phyloP scores from a whole-genome alignment of 2,113 vertebrate genomes.

The Pimephales promelas region DNA sequence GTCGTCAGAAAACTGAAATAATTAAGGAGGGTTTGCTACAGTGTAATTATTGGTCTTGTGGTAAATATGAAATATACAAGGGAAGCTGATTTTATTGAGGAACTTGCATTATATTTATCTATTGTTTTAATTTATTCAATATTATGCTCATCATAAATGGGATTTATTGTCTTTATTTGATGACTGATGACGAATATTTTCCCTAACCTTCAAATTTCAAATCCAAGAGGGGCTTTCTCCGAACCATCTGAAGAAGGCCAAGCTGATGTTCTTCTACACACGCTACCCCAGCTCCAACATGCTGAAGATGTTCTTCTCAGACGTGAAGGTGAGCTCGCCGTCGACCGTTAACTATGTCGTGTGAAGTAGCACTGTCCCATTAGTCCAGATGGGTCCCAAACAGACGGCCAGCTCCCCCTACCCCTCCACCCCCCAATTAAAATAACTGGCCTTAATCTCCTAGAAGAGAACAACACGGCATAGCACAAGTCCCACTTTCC shows the following conservation, averaged over 20 bases:
- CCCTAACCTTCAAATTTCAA: slow-evolving; percentile 80
- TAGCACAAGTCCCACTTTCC: slow-evolving; percentile 64
- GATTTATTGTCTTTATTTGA: not conserved
- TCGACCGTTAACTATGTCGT: slow-evolving; percentile 44
- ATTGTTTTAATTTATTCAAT: not conserved
- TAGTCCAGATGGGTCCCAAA: slow-evolving; percentile 68
- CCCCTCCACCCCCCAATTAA: slow-evolving; percentile 70
- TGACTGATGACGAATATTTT: slow-evolving; percentile 64
- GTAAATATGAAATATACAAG: not conserved
- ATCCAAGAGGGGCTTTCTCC: slow-evolving; percentile 97
- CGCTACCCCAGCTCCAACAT: slow-evolving; percentile 99
- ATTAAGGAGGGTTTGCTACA: not conserved
- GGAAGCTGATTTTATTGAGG: not conserved
- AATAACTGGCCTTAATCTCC: slow-evolving; percentile 76
- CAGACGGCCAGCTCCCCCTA: slow-evolving; percentile 70
- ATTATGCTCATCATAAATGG: not conserved
- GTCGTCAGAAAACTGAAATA: not conserved
- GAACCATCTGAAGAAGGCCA: slow-evolving; percentile 99
- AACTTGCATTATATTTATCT: slow-evolving; percentile 15
- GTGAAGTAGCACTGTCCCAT: slow-evolving; percentile 47
- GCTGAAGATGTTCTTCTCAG: slow-evolving; percentile 99
- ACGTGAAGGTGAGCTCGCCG: slow-evolving; percentile 90
- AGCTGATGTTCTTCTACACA: slow-evolving; percentile 99
- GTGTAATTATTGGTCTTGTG: not conserved
- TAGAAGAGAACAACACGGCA: slow-evolving; percentile 28